Evolutionary conservation across 2,797 vertebrate genomes (phyloP), one percentile per base, ranked within the genome.

Genomic region (Leptoclinus maculatus): DNA sequence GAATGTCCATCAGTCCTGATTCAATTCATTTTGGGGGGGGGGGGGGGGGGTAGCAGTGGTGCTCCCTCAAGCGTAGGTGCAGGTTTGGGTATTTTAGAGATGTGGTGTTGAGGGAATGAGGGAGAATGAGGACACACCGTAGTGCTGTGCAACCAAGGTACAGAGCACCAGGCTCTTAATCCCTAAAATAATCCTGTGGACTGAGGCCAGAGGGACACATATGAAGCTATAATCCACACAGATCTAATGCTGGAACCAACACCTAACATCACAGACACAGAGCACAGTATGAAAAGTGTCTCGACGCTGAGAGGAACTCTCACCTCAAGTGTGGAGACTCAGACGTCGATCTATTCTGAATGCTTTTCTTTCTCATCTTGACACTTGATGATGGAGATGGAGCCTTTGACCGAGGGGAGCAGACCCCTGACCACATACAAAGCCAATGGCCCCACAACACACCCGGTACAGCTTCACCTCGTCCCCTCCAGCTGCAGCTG

Each of bases 131-230:
- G 87, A 89, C 84, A 85, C 56, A 84, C 79, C 71, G 72, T 83
- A 79, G 79, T 74, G 87, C 81, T 86, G 83, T 79, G 78, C 78
- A 90, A 88, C 84, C 63, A 83, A 93, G 89, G 89, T 92, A 87
- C 84, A 88, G 83, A 86, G 84, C 84, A 91, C 84, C 88, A 84
- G 86, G 85, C 85, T 88, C 86, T 92, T 94, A 94, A 95, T 95
- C 94, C 91, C 82, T 86, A 84, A 91, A 89, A 93, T 95, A 94
- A 94, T 95, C 93, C 91, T 90, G 85, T 91, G 66, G 82, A 91
- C 83, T 91, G 89, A 83, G 89, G 90, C 85, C 84, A 47, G 82
- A 86, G 89, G 93, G 89, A 89, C 91, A 90, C 88, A 93, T 94
- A 80, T 89, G 90, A 92, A 91, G 84, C 86, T 87, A 71, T 93